A percentile compares a stretch with the other conserved stretches of the same genome.
Evolutionary conservation across 2,797 vertebrate species (phyloP).

Genomic region (Crenuchus spilurus): DNA sequence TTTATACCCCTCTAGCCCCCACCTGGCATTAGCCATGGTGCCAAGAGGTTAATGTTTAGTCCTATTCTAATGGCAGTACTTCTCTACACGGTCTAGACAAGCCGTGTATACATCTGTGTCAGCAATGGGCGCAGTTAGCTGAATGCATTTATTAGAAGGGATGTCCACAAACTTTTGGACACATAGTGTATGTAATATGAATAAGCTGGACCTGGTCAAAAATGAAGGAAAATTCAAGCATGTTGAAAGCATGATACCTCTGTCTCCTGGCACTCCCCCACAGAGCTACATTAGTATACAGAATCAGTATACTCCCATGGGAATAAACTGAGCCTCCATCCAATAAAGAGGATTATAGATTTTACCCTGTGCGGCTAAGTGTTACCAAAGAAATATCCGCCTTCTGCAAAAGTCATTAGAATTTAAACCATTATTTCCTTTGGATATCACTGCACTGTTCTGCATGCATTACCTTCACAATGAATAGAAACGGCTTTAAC

Average conservation of each 20-base stretch:
- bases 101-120: no score
- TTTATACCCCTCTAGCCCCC: no score
- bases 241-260: constrained; percentile 63
- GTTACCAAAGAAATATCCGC: constrained; percentile 76
- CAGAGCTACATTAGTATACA: constrained; percentile 31
- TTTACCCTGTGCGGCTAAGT: constrained; percentile 69
- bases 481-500: constrained; percentile 58
- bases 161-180: no score
- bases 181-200: no score
- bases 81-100: no score
- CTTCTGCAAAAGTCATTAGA: constrained; percentile 76
- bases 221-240: constrained; percentile 44
- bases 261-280: constrained; percentile 40
- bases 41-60: no score
- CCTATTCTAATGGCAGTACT: no score
- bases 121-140: no score
- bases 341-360: constrained; percentile 80
- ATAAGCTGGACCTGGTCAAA: constrained; percentile 55
- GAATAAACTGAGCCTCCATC: constrained; percentile 64
- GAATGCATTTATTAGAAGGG: no score
- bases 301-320: constrained; percentile 53
- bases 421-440: constrained; percentile 69
- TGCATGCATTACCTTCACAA: constrained; percentile 62
- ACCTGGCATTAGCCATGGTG: no score
- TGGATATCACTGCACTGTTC: constrained; percentile 67